A percentile compares a stretch with the other conserved stretches of the same genome.
Evolutionary conservation across 2,797 vertebrate genomes (phyloP).

Genomic region (Fringilla coelebs): DNA sequence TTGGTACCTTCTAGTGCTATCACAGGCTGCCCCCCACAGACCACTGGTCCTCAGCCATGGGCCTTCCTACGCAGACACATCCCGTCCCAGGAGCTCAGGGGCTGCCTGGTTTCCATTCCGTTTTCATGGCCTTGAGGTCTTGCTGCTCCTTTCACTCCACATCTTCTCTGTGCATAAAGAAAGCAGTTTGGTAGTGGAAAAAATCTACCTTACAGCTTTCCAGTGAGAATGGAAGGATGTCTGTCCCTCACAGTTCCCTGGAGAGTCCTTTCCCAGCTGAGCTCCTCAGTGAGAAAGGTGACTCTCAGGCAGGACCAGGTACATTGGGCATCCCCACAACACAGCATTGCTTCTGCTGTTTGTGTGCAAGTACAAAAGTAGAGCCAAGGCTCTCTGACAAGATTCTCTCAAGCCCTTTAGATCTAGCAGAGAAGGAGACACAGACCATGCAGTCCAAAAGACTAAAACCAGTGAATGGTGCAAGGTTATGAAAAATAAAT

Average conservation of each 20-base stretch:
- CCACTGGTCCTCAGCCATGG: not conserved
- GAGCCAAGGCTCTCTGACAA: not conserved
- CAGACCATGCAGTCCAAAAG: not conserved
- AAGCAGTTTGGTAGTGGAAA: not conserved
- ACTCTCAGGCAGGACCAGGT: not conserved
- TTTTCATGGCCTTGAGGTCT: not conserved
- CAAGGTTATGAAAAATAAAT: not conserved
- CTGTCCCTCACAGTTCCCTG: not conserved
- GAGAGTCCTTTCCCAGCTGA: not conserved
- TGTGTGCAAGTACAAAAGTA: not conserved
- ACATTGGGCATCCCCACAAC: not conserved
- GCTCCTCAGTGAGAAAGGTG: not conserved
- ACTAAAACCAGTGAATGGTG: not conserved
- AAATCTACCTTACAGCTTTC: not conserved
- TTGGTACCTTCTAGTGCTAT: not conserved
- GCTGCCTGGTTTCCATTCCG: not conserved
- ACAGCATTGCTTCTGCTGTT: not conserved
- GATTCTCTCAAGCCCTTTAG: not conserved
- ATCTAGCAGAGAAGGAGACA: not conserved
- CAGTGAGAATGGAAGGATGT: not conserved
- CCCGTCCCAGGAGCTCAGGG: not conserved
- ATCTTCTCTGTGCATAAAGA: not conserved
- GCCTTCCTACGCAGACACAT: rapidly evolving
- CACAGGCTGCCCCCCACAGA: not conserved
- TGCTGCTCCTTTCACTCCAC: not conserved